These are phyloP conservation scores for Drosophila dives DNA, from an alignment of 2,888 invertebrate species.

Conservation along the genomic window DNA sequence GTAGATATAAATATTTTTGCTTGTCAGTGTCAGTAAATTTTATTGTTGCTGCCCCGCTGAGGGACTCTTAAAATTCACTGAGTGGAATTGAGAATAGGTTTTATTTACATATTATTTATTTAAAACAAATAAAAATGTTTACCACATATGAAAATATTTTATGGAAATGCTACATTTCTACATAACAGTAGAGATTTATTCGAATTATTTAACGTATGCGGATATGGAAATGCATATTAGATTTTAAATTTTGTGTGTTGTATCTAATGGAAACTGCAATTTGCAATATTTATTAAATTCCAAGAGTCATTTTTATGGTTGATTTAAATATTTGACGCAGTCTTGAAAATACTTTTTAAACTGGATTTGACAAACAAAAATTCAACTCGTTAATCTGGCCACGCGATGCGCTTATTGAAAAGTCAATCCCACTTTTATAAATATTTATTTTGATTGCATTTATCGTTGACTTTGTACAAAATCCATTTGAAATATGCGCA, in stretches of 20 bases:
- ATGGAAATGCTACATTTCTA: background rate
- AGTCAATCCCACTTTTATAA: slow-evolving; percentile 10
- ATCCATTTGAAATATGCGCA: slow-evolving; percentile 48
- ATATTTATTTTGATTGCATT: slow-evolving; percentile 52
- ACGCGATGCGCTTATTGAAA: slow-evolving; percentile 26
- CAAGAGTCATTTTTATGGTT: background rate
- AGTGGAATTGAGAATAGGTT: slow-evolving; percentile 5
- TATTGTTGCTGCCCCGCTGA: slow-evolving; percentile 14
- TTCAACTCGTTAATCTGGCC: slow-evolving; percentile 18
- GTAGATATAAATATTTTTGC: slow-evolving; percentile 41
- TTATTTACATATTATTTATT: slow-evolving; percentile 3
- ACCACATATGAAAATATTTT: background rate
- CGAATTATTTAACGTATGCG: background rate
- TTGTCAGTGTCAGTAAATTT: slow-evolving; percentile 35
- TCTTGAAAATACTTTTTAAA: background rate
- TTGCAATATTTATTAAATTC: background rate
- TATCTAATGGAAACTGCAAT: background rate
- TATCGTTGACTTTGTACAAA: slow-evolving; percentile 29
- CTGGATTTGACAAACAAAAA: slow-evolving; percentile 3
- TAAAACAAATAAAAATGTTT: background rate
- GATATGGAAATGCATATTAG: background rate
- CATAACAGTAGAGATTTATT: background rate
- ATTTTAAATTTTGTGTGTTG: background rate
- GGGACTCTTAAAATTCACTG: slow-evolving; percentile 21
- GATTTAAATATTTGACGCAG: background rate